Evolutionary conservation across 1,140 invertebrate genomes (phyloP), one percentile per base, ranked within the genome.

Genomic region (Heliothis virescens): DNA sequence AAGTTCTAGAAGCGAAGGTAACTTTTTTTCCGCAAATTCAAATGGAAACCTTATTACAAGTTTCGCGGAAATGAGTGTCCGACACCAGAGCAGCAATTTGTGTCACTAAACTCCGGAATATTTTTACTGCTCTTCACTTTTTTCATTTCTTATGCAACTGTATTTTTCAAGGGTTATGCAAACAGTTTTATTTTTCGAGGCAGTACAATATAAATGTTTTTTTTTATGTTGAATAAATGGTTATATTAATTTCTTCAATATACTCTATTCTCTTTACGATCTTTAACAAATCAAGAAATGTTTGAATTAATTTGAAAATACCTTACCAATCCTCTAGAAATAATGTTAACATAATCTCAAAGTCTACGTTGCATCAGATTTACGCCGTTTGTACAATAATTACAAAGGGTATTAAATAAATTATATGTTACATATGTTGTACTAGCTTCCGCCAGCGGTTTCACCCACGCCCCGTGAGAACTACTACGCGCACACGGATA

Each of bases 381-480:
- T 69, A 69, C 48, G 50, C 47, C 18, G 21, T 69, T 52, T 52
- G 65, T 69, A 69, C 16, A 21, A 48, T 15, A 69, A 52, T 13
- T 69, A 69, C 48, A 69, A 69, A 69, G 48, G 65, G 16, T 69
- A n/a, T n/a, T n/a, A n/a, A n/a, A n/a, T n/a, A n/a, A n/a, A n/a
- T n/a, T n/a, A n/a, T n/a, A n/a, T n/a, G n/a, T n/a, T n/a, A n/a
- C n/a, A n/a, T n/a, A n/a, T n/a, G n/a, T n/a, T n/a, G n/a, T n/a
- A n/a, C n/a, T n/a, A n/a, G n/a, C n/a, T n/a, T n/a, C n/a, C n/a
- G n/a, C n/a, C n/a, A n/a, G n/a, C n/a, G n/a, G n/a, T n/a, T n/a
- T n/a, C n/a, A n/a, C n/a, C n/a, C n/a, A n/a, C n/a, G n/a, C n/a
- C n/a, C n/a, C n/a, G n/a, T n/a, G n/a, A n/a, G n/a, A n/a, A n/a